Percentiles rank a stretch among this genome's conserved stretches.
Evolutionary conservation across 2,797 vertebrate species (phyloP).

Genomic region (Enteromius argenteus): DNA sequence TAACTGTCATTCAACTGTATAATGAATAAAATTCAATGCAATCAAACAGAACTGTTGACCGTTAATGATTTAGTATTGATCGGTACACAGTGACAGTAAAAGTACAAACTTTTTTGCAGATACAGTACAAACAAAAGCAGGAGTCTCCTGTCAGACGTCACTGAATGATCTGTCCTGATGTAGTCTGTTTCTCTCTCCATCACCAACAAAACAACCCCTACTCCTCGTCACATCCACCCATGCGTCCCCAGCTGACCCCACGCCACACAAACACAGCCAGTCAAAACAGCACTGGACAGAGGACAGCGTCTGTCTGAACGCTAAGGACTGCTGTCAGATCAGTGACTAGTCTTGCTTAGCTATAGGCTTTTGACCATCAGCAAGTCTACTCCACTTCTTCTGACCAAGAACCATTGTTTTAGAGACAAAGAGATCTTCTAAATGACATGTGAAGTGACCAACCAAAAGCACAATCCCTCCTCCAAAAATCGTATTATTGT

Average conservation of each 20-base stretch:
- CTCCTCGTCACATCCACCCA: not conserved
- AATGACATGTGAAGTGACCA: not conserved
- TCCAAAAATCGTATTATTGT: not conserved
- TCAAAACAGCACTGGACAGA: conserved; percentile 50
- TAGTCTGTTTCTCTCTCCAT: conserved; percentile 7
- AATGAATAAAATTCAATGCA: not conserved
- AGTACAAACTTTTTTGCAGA: not conserved
- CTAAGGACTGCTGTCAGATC: conserved; percentile 47
- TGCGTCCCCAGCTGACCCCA: conserved; percentile 36
- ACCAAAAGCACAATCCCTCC: not conserved
- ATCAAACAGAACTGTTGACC: not conserved
- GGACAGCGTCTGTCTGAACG: conserved; percentile 32
- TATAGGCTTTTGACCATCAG: not conserved
- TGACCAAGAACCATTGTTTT: not conserved
- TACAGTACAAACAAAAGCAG: conserved; percentile 1
- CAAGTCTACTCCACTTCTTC: not conserved
- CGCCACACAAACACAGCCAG: conserved; percentile 49
- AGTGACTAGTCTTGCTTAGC: not conserved
- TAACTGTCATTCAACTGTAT: not conserved
- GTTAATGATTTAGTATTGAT: not conserved
- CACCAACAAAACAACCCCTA: not conserved
- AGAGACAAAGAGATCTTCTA: not conserved
- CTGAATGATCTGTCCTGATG: conserved; percentile 27
- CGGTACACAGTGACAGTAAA: not conserved
- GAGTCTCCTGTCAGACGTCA: not conserved